A percentile compares a stretch with the other conserved stretches of the same genome.
phyloP scores from a whole-genome alignment of 2,888 invertebrate genomes.

The Dione vanillae region DNA sequence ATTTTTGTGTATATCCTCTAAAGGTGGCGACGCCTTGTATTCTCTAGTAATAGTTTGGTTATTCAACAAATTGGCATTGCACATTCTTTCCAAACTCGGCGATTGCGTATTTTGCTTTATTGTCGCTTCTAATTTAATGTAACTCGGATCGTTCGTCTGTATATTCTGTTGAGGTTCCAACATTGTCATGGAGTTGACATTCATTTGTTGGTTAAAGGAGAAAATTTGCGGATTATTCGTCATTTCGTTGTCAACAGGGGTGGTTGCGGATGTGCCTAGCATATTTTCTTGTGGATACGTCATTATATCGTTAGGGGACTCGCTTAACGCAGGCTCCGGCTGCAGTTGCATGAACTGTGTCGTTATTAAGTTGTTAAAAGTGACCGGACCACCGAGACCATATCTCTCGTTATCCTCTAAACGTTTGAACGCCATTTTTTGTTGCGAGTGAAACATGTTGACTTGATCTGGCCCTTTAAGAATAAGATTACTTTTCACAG shows the following conservation, averaged over 20 bases:
- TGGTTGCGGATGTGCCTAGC: conserved; percentile 63
- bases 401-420: conserved; percentile 75
- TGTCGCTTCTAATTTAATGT: conserved; percentile 77
- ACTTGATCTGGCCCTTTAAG: conserved; percentile 79
- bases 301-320: conserved; percentile 70
- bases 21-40: conserved; percentile 77
- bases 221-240: conserved; percentile 69
- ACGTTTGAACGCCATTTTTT: conserved; percentile 77
- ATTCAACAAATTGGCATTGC: conserved; percentile 70
- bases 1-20: conserved; percentile 77
- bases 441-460: conserved; percentile 80
- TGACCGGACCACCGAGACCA: conserved; percentile 71
- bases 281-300: conserved; percentile 68
- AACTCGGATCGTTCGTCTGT: conserved; percentile 72
- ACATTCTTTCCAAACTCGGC: conserved; percentile 76
- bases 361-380: conserved; percentile 77
- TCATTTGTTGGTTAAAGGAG: conserved; percentile 74
- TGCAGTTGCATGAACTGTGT: conserved; percentile 79
- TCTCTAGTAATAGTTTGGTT: conserved; percentile 66
- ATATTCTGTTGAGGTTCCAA: conserved; percentile 72
- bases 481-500: conserved; percentile 80
- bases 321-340: conserved; percentile 68
- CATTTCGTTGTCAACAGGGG: conserved; percentile 66
- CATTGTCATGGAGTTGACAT: conserved; percentile 69
- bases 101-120: conserved; percentile 80